A percentile compares a stretch with the other conserved stretches of the same genome.
These are phyloP conservation scores for Poeciliopsis presidionis DNA, from an alignment of 2,797 vertebrate species.

Conservation along the genomic window DNA sequence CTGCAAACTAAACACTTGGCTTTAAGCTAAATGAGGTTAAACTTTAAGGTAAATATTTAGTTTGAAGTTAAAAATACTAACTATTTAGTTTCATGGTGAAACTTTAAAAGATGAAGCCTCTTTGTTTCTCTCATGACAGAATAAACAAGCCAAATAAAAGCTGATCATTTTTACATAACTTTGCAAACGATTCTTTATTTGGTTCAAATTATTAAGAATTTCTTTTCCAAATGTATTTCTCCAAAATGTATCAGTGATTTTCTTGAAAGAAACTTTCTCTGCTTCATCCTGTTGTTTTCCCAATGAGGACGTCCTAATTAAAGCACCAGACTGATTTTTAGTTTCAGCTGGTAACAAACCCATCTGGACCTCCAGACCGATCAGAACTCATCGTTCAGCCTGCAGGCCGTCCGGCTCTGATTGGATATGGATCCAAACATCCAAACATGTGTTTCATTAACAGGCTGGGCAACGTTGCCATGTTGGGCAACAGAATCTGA, in stretches of 20 bases:
- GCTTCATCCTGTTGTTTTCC: neutral
- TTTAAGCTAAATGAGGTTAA: too few relatives aligned
- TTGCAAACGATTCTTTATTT: neutral
- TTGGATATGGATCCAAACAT: slow-evolving; percentile 54
- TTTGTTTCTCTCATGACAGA: too few relatives aligned
- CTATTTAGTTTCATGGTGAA: too few relatives aligned
- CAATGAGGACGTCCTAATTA: neutral
- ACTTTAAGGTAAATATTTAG: too few relatives aligned
- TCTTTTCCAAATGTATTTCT: neutral
- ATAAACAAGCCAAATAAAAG: too few relatives aligned
- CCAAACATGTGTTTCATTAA: neutral
- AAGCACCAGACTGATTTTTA: neutral
- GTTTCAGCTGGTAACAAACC: neutral
- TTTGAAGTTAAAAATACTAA: too few relatives aligned
- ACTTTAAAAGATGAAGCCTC: too few relatives aligned
- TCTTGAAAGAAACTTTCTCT: neutral
- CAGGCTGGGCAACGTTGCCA: neutral
- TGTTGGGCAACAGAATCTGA: neutral
- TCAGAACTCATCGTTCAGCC: neutral
- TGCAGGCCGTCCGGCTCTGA: slow-evolving; percentile 18
- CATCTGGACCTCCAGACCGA: neutral
- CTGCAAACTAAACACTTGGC: too few relatives aligned
- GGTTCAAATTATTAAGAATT: neutral
- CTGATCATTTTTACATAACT: too few relatives aligned
- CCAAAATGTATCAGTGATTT: neutral